Conservation (phyloP, 2,888 invertebrate species). For the Lithophane semibrunnea region DNA sequence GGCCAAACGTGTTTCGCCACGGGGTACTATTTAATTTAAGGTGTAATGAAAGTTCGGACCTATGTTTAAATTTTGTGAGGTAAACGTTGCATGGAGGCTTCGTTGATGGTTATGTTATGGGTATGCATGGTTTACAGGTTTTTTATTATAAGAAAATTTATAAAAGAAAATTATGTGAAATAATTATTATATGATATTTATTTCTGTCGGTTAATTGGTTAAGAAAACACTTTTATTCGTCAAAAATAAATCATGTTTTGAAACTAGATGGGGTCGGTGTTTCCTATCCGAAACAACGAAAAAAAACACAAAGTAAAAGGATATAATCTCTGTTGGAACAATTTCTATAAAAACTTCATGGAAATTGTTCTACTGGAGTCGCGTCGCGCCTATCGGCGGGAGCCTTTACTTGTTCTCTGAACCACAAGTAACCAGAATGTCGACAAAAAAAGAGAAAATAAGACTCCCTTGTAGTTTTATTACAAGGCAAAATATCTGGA, state of each 20-base stretch:
- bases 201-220: too few species aligned
- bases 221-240: too few species aligned
- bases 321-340: neutral
- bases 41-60: constrained; percentile 41
- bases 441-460: constrained; percentile 12
- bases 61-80: constrained; percentile 32
- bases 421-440: constrained; percentile 20
- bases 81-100: constrained; percentile 8
- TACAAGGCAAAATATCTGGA: constrained; percentile 20
- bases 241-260: too few species aligned
- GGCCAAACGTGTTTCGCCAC: constrained; percentile 51
- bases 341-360: too few species aligned
- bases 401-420: constrained; percentile 1
- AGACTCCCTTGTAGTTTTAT: constrained; percentile 30
- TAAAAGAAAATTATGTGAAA: neutral
- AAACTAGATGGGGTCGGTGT: too few species aligned
- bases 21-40: constrained; percentile 58
- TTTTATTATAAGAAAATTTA: constrained; percentile 5
- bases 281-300: too few species aligned
- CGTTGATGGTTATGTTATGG: neutral
- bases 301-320: neutral
- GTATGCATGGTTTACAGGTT: too few species aligned
- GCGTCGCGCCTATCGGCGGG: too few species aligned
- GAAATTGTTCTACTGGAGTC: too few species aligned
- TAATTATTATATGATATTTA: too few species aligned